Base-by-base conservation (phyloP, 2,888 invertebrate species). In the Apomyelois bistriatella region DNA sequence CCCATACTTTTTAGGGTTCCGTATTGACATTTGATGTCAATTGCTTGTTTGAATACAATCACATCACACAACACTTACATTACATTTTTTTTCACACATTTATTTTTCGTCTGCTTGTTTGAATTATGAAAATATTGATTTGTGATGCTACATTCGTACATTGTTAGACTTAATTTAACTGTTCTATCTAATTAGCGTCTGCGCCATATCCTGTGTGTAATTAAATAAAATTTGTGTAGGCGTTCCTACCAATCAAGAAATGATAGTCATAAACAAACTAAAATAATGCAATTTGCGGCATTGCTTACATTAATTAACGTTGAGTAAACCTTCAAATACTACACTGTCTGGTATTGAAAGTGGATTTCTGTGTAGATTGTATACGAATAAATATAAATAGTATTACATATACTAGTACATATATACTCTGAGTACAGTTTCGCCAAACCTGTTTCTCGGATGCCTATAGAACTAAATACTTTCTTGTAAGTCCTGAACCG, bases 281-380 rank as follows among this genome's bases (percentile, higher is more conserved):
- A 28, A 49, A 53, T 32, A 40, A 46, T 40, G 28, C 48, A 54
- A 40, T 40, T 40, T 40, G 17, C 47, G 41, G 48, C 15, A 54
- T 53, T 38, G 53, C 52, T 52, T 54, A 54, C 55, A 57, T 61
- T 52, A 65, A 65, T 69, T 60, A 61, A 10, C 59, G 59, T 55
- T 56, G 62, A 61, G 58, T 60, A 61, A 58, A 65, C 61, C 64
- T 64, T 66, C 66, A 63, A 73, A 73, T 68, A 70, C 62, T 65
- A 62, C 68, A 58, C 60, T 53, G 71, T 71, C 73, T 74, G 70
- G 68, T 63, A 61, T 58, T 65, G 52, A 56, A 58, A 77, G 73
- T 76, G 68, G 74, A 70, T 79, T 77, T 75, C 76, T 74, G 63
- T 76, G 76, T 81, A 66, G 63, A 67, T 59, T 62, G 35, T 58